These are phyloP conservation scores for Dicaeum eximium DNA, from an alignment of 2,113 vertebrate genomes.

Conservation along the genomic window DNA sequence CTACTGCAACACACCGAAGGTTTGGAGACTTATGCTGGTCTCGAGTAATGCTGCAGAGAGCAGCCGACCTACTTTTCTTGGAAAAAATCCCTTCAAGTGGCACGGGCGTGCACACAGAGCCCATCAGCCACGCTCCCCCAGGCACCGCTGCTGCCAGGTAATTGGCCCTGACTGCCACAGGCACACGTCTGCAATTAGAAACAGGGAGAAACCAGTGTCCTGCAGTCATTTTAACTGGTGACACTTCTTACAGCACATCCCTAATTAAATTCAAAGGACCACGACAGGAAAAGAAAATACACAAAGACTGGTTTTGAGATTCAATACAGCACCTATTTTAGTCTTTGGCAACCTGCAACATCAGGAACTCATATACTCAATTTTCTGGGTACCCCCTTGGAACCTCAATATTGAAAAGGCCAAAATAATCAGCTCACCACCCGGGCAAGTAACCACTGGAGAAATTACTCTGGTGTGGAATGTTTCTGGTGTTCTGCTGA, in stretches of 20 bases:
- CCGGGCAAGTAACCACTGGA: background rate
- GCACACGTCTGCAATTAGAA: background rate
- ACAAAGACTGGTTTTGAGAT: background rate
- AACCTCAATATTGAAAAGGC: background rate
- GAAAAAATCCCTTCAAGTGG: background rate
- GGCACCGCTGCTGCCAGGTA: background rate
- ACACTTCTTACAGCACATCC: background rate
- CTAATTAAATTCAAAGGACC: background rate
- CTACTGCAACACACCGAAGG: background rate
- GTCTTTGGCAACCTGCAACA: background rate
- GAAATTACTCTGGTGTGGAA: background rate
- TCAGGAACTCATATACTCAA: background rate
- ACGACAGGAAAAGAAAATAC: background rate
- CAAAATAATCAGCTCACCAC: background rate
- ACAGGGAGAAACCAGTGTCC: background rate
- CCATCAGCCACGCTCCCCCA: background rate
- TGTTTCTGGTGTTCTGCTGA: background rate
- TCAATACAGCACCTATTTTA: background rate
- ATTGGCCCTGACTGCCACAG: background rate
- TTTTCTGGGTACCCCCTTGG: background rate
- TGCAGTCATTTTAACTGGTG: background rate
- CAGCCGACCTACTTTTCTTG: slow-evolving; percentile 38
- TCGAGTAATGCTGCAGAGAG: background rate
- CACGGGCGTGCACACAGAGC: background rate
- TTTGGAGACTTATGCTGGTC: background rate